Evolutionary conservation across 2,113 vertebrate genomes (phyloP), one percentile per base, ranked within the genome.

Genomic region (Otis tarda): DNA sequence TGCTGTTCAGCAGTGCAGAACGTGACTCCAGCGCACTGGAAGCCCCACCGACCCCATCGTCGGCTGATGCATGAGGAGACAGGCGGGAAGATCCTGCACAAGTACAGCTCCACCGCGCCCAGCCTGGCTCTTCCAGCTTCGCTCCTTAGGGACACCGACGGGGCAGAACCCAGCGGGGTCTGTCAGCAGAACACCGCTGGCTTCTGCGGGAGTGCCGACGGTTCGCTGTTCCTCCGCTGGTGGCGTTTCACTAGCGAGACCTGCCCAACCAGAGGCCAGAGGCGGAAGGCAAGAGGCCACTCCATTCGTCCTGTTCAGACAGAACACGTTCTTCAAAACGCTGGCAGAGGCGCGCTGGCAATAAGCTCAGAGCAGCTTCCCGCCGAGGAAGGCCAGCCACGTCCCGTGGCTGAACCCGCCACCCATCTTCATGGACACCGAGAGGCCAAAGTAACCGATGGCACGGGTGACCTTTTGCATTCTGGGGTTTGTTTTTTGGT

Each of bases 1-100:
- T 95, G 95, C 94, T 96, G 85, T 87, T 85, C 31, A 12, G 84
- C 96, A 94, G 95, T 82, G 91, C 89, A 93, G 77, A 89, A 93
- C 77, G 16, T 2, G 23, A 71, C 77, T 85, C 68, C 88, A 33
- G 49, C 52, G 28, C 35, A 18, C 57, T 50, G 84, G 7, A 45
- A 65, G 52, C 39, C 35, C 49, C 31, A 13, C 12, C n/a, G 47
- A 10, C 17, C 76, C 74, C 27, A 45, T 57, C 15, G 57, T 2
- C 1, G 1, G 49, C 14, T 27, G 57, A 65, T 2, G 47, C 27
- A 73, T 19, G 70, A 69, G 59, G 41, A 57, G 63, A 31, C 9
- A 19, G 8, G 2, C 59, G 4, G 5, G 49, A 83, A 83, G 74
- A 56, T 14, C 19, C 67, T 4, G 8, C 49, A 16, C 30, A 27